Base-by-base conservation (phyloP, 1,140 invertebrate genomes). In the Neodiprion pinetum region DNA sequence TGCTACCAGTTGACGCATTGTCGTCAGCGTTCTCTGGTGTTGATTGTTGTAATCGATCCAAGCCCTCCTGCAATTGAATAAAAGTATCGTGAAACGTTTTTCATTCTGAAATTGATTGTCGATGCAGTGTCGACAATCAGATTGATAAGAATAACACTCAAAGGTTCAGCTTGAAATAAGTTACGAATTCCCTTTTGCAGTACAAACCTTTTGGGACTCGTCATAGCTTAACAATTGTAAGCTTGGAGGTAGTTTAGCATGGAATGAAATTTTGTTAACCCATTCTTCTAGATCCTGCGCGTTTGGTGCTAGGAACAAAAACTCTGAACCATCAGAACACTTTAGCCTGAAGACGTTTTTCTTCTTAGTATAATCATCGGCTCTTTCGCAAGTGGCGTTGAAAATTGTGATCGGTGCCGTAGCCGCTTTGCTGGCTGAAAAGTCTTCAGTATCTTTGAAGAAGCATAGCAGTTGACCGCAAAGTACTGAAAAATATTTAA, bases 401-500 rank as follows among this genome's bases (percentile, higher is more conserved):
- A 96, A 93, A 71, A 99, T 95, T 70, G 94, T 96, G 7, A 99
- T 93, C 0, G 98, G 97, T 0, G 97, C 94, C 4, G 94, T 93
- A 0, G 96, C 94, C 0, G 96, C 96, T 89, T 98, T 98, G 79
- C 94, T 93, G 74, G 93, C 92, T 67, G 92, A 89, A 88, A 98
- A 99, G 90, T 98, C 97, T 76, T 95, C 93, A 81, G 96, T 94
- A 84, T 98, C 98, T 84, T 98, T 97, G 90, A 99, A 99, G 93
- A 99, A 99, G 89, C 97, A 99, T 28, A 99, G 88, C 74, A 99
- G 87, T 85, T 99, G 98, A 0, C 98, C 98, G 84, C 97, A 99
- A 1, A 99, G 89, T 48, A 99, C 97, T 78, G 82, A 9, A 84
- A 80, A 74, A 72, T 50, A 70, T 79, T 67, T 70, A 72, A 75